phyloP scores from a whole-genome alignment of 2,113 vertebrate genomes.

The Murina feae region DNA sequence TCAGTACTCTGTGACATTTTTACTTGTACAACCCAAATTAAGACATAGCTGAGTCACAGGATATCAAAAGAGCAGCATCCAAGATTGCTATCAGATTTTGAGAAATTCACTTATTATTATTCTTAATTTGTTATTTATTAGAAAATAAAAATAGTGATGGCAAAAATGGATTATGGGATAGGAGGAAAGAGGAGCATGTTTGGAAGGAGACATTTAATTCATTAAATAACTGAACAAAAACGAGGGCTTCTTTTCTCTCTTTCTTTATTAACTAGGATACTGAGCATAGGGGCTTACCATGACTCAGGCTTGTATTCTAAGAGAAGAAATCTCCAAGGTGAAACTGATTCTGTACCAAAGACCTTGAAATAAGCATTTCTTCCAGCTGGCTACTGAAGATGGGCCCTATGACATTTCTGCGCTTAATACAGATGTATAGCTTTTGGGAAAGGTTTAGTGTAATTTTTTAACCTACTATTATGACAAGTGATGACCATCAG shows the following conservation, averaged over 20 bases:
- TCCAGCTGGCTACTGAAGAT: neutral
- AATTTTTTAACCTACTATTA: neutral
- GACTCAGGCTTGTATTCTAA: neutral
- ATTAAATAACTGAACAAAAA: neutral
- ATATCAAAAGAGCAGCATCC: neutral
- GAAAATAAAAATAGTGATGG: slow-evolving; percentile 7
- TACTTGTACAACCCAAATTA: neutral
- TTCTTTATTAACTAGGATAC: neutral
- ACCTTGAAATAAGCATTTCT: neutral
- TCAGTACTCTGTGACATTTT: neutral
- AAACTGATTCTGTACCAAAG: neutral
- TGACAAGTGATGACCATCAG: neutral
- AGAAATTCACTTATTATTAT: neutral
- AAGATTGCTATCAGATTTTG: neutral
- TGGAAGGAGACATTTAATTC: neutral
- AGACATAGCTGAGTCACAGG: neutral
- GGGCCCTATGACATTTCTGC: neutral
- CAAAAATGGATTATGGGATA: neutral
- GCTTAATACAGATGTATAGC: neutral
- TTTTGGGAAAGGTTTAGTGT: neutral
- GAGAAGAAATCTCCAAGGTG: neutral
- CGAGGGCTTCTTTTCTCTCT: neutral
- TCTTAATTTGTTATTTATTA: neutral
- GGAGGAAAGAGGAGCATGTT: neutral
- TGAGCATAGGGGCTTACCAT: neutral